phyloP scores from a whole-genome alignment of 1,140 invertebrate species.

The Drosophila sturtevanti region DNA sequence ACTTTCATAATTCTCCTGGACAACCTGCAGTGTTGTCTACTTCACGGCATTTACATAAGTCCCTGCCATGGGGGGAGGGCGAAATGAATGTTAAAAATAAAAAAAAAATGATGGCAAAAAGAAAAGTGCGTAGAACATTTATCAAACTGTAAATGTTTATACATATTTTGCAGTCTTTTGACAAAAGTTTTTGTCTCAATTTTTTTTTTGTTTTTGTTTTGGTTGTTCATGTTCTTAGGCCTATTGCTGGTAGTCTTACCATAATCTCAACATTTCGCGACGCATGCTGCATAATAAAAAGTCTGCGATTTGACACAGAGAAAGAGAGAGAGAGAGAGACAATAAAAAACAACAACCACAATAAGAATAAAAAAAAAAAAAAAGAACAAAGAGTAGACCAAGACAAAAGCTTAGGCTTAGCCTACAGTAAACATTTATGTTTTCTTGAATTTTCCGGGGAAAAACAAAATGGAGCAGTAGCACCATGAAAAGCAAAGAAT shows the following conservation, averaged over 20 bases:
- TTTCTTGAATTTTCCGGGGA: constrained; percentile 50
- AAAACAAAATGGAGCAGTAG: not conserved
- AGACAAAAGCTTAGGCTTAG: constrained; percentile 54
- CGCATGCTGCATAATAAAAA: constrained; percentile 60
- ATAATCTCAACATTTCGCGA: constrained; percentile 54
- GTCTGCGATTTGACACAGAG: constrained; percentile 50
- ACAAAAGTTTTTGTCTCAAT: constrained; percentile 44
- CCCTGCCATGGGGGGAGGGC: not conserved
- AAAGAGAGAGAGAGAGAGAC: too few relatives aligned
- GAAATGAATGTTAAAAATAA: not conserved
- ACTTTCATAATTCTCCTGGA: constrained; percentile 27
- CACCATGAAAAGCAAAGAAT: not conserved
- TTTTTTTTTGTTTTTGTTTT: not conserved
- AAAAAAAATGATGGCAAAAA: not conserved
- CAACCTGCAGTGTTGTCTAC: constrained; percentile 41
- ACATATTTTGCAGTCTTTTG: constrained; percentile 48
- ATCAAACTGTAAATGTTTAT: constrained; percentile 59
- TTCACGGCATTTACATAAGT: constrained; percentile 53
- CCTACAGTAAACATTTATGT: constrained; percentile 52
- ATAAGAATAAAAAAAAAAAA: not conserved
- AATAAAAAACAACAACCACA: constrained; percentile 27
- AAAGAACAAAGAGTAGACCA: constrained; percentile 45
- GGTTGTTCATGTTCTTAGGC: not conserved
- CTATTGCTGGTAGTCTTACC: constrained; percentile 24
- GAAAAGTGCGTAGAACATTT: constrained; percentile 49